Evolutionary conservation across 2,797 vertebrate species (phyloP).

Genomic region (Acanthurus tractus): DNA sequence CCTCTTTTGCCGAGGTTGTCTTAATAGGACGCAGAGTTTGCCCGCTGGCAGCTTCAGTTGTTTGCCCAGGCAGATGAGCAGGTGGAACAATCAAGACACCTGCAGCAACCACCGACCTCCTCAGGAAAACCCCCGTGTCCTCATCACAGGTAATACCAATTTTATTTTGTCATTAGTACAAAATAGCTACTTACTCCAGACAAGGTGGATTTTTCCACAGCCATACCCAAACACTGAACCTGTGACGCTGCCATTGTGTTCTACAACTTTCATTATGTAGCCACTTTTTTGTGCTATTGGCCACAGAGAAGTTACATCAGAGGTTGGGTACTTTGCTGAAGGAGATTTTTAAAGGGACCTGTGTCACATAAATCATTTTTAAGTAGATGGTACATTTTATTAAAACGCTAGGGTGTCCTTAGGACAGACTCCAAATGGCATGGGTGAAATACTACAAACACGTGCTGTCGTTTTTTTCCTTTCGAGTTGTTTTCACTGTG

Average conservation of each 20-base stretch:
- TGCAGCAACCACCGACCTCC: conserved; percentile 29
- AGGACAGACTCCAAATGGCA: neutral
- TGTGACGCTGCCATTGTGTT: conserved; percentile 37
- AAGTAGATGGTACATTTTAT: neutral
- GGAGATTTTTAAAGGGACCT: neutral
- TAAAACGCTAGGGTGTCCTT: neutral
- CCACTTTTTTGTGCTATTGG: conserved; percentile 24
- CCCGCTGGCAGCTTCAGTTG: conserved; percentile 60
- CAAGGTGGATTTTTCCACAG: conserved; percentile 21
- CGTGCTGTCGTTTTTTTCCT: conserved; percentile 31
- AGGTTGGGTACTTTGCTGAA: neutral
- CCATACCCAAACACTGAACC: conserved; percentile 16
- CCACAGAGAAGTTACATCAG: conserved; percentile 7
- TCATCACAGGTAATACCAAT: conserved; percentile 83
- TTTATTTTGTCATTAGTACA: neutral
- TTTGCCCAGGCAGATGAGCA: conserved; percentile 75
- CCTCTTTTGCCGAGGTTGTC: conserved; percentile 63
- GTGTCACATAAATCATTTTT: neutral
- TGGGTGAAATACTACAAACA: conserved; percentile 26
- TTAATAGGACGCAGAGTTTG: conserved; percentile 44
- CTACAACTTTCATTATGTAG: conserved; percentile 20
- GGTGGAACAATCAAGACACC: conserved; percentile 71
- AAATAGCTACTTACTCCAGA: conserved; percentile 9
- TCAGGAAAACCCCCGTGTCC: conserved; percentile 78
- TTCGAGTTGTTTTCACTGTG: conserved; percentile 68